These are phyloP conservation scores for Gisinianus flammeolus DNA, from an alignment of 2,888 invertebrate genomes.

Conservation along the genomic window DNA sequence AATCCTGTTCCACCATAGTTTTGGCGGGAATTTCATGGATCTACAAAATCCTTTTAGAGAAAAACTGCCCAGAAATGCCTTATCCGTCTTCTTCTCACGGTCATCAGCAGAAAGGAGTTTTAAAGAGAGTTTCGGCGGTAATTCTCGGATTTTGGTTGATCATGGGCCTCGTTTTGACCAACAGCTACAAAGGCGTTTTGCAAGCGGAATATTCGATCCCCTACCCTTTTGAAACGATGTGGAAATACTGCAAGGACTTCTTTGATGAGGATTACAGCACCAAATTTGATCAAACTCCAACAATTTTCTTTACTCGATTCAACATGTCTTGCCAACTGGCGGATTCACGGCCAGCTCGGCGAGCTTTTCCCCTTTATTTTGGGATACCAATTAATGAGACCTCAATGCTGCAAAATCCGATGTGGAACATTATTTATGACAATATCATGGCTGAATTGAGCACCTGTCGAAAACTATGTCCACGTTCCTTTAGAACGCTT, in stretches of 20 bases:
- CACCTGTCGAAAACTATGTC: background rate
- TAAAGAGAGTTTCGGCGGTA: background rate
- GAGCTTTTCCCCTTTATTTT: background rate
- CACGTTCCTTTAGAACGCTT: background rate
- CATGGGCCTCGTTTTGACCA: background rate
- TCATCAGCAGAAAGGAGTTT: background rate
- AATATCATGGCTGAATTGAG: too few relatives aligned
- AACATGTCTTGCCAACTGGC: background rate
- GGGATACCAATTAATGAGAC: too few relatives aligned
- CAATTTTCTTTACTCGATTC: background rate
- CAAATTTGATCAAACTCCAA: too few relatives aligned
- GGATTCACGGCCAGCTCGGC: background rate
- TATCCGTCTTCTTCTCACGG: background rate
- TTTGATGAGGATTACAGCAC: background rate
- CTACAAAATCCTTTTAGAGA: background rate
- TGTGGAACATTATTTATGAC: too few relatives aligned
- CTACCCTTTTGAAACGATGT: background rate
- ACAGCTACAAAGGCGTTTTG: background rate
- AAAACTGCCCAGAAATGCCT: background rate
- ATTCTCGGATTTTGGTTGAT: background rate
- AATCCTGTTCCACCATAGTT: background rate
- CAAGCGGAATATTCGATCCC: background rate
- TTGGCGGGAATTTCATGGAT: background rate
- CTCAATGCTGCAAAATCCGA: too few relatives aligned
- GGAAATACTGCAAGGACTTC: background rate